These are phyloP conservation scores for Mesembrinibis cayennensis DNA, from an alignment of 2,113 vertebrate genomes.

Conservation along the genomic window DNA sequence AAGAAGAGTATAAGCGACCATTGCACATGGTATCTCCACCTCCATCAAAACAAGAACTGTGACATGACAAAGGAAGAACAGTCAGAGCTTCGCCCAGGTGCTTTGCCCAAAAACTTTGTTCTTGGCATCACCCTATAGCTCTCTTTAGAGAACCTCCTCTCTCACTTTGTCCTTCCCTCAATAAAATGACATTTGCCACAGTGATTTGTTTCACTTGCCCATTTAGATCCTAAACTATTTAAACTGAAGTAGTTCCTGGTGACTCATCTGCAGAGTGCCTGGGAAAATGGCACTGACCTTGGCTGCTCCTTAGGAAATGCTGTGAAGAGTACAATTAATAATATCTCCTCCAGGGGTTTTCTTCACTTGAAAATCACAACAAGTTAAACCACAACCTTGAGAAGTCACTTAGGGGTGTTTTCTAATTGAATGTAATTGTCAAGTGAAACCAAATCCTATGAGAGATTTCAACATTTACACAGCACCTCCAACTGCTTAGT, in stretches of 20 bases:
- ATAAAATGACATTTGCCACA: background rate
- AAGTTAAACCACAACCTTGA: slow-evolving; percentile 43
- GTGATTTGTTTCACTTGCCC: background rate
- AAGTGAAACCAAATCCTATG: background rate
- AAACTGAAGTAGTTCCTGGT: background rate
- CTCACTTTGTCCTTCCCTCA: background rate
- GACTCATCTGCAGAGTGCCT: background rate
- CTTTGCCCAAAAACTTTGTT: background rate
- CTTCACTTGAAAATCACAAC: background rate
- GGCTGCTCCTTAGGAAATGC: background rate
- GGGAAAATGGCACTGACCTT: background rate
- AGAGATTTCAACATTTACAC: background rate
- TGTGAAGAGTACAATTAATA: background rate
- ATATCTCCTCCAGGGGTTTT: background rate
- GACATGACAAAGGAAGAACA: background rate
- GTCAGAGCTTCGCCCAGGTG: background rate
- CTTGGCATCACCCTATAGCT: background rate
- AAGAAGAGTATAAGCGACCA: accelerated
- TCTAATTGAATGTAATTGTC: slow-evolving; percentile 53
- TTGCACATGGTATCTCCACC: background rate
- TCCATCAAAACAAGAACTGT: background rate
- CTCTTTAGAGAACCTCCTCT: background rate
- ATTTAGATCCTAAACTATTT: background rate
- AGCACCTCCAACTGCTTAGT: background rate
- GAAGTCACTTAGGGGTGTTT: slow-evolving; percentile 31